Conservation (phyloP, 2,888 invertebrate species). For the Nycteola revayana region DNA sequence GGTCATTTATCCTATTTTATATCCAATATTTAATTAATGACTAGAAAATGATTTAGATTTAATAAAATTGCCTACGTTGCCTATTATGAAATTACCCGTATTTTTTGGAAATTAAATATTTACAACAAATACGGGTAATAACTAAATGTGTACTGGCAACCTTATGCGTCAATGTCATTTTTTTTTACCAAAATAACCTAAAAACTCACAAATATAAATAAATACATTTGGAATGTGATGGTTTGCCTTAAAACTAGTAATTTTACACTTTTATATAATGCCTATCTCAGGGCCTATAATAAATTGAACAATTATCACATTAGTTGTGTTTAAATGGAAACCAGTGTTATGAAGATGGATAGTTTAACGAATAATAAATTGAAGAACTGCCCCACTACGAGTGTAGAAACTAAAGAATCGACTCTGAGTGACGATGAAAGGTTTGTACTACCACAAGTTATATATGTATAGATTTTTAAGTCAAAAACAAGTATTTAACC, state of each 20-base stretch:
- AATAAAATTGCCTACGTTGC: no score
- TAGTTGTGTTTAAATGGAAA: constrained; percentile 21
- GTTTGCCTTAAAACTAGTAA: constrained; percentile 6
- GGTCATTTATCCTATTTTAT: no score
- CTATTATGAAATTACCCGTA: no score
- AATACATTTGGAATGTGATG: constrained; percentile 2
- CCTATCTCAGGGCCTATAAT: constrained; percentile 2
- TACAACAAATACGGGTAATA: no score
- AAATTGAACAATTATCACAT: constrained; percentile 25
- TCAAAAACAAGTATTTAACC: no score
- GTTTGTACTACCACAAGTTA: constrained; percentile 39
- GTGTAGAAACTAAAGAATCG: constrained; percentile 49
- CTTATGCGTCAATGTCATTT: no score
- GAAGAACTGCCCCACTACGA: constrained; percentile 48
- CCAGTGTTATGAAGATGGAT: constrained; percentile 56
- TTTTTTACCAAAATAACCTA: constrained; percentile 16
- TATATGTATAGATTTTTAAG: no score
- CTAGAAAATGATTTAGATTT: no score
- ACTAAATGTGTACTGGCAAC: no score
- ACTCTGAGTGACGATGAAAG: constrained; percentile 57
- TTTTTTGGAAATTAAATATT: no score
- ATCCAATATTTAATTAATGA: no score
- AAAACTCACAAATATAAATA: constrained; percentile 7
- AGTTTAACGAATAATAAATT: constrained; percentile 42
- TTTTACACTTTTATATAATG: constrained; percentile 5